Conservation (phyloP, 2,888 invertebrate species). For the Cerceris ruficornis region DNA sequence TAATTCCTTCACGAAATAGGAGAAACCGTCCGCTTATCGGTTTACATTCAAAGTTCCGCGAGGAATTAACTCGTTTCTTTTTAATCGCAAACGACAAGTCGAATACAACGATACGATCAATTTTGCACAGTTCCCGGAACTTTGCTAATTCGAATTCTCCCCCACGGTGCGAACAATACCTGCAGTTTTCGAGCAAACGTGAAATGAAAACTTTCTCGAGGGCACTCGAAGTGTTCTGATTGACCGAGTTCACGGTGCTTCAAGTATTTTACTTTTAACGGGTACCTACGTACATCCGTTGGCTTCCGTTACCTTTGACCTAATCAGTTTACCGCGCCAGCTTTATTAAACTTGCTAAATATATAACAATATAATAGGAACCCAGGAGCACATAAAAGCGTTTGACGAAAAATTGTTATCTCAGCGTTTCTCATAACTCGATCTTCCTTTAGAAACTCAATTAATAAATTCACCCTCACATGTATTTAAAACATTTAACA, state of each 20-base stretch:
- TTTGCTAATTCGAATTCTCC: slow-evolving; percentile 1
- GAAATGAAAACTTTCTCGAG: slow-evolving; percentile 37
- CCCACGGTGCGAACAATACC: slow-evolving; percentile 38
- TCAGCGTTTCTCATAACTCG: too few species aligned
- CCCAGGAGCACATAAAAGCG: too few species aligned
- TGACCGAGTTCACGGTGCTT: slow-evolving; percentile 34
- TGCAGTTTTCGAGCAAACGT: slow-evolving; percentile 37
- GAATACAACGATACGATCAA: not conserved
- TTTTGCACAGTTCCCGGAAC: not conserved
- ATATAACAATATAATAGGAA: not conserved
- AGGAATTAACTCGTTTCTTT: not conserved
- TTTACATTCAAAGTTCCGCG: too few species aligned
- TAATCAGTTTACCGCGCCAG: slow-evolving; percentile 14
- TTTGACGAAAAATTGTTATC: too few species aligned
- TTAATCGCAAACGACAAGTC: not conserved
- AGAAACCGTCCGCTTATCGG: too few species aligned
- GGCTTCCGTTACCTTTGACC: slow-evolving; percentile 18
- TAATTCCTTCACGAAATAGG: too few species aligned
- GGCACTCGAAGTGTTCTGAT: slow-evolving; percentile 33
- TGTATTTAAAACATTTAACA: too few species aligned
- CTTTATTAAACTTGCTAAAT: not conserved
- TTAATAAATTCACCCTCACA: too few species aligned
- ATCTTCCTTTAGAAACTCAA: too few species aligned
- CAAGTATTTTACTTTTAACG: slow-evolving; percentile 27
- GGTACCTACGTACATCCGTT: slow-evolving; percentile 22